Base-by-base conservation (phyloP, 2,888 invertebrate species). In the Hetaerina titia region DNA sequence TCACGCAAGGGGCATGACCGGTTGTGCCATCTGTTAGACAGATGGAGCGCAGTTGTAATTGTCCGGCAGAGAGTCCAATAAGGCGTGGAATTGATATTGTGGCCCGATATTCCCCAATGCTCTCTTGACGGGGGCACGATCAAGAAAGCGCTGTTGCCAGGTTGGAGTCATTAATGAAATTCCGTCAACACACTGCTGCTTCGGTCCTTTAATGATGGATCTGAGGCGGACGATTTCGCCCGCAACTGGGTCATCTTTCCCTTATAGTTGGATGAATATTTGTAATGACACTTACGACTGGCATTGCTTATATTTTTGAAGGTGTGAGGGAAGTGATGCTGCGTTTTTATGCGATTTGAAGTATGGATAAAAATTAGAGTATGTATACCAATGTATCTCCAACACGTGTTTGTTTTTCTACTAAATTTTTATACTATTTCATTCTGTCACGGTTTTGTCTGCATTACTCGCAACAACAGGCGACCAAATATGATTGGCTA, bases 101-200 rank as follows among this genome's bases (percentile, higher is more conserved):
- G 57, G 58, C 57, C 57, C 58, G n/a, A 89, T 58, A 81, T 15
- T 81, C 31, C 8, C 25, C 25, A 81, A 81, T 81, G 81, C 81
- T 81, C 13, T 81, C 89, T n/a, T 22, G n/a, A n/a, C 58, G 89
- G 6, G 57, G 89, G 9, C 57, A 13, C 58, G 11, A n/a, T n/a
- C 89, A 22, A 89, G 89, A 57, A n/a, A 31, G 89, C 89, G 89
- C n/a, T 57, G 89, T 89, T 89, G 89, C 89, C 89, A 17, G 11
- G 13, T 89, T 89, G 22, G 57, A 89, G 22, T 58, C 89, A 58
- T 81, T 81, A n/a, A 89, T 57, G 89, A 19, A 57, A 58, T 89
- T 57, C 58, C 0, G n/a, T 89, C 89, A 69, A 69, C 69, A 69
- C 19, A 57, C 25, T 58, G 19, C 89, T 22, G 57, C 1, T 57